A percentile compares a stretch with the other conserved stretches of the same genome.
phyloP scores from a whole-genome alignment of 2,888 invertebrate genomes.

The Cataglyphis rosenhaueri region DNA sequence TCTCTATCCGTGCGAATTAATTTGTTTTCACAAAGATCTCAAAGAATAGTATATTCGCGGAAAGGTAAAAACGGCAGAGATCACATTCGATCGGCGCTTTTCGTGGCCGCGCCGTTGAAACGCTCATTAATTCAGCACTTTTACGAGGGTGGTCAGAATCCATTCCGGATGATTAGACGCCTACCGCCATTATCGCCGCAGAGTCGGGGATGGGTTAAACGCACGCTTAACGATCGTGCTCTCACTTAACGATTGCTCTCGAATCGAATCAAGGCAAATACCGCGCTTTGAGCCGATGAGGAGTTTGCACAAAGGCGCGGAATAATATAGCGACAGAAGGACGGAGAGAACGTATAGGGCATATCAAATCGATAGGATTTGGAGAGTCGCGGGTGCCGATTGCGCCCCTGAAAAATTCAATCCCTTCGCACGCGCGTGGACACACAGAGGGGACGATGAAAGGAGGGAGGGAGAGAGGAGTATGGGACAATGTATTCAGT shows the following conservation, averaged over 20 bases:
- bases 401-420: conserved; percentile 32
- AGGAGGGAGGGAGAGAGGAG: not conserved
- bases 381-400: not conserved
- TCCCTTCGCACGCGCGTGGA: not conserved
- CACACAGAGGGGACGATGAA: not conserved
- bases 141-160: conserved; percentile 44
- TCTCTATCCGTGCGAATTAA: conserved; percentile 33
- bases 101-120: conserved; percentile 32
- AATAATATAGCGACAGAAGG: conserved; percentile 23
- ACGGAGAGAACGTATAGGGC: conserved; percentile 14
- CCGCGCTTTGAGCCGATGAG: conserved; percentile 33
- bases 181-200: not conserved
- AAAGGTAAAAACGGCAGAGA: not conserved
- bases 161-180: conserved; percentile 53
- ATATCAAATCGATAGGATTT: conserved; percentile 49
- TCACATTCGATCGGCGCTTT: conserved; percentile 37
- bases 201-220: conserved; percentile 31
- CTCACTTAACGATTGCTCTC: conserved; percentile 39
- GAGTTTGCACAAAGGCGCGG: conserved; percentile 48
- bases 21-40: conserved; percentile 44
- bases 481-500: conserved; percentile 29
- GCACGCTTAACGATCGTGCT: conserved; percentile 44
- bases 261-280: conserved; percentile 54
- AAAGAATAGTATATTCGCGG: conserved; percentile 10
- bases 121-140: conserved; percentile 57